Evolutionary conservation across 2,113 vertebrate species (phyloP).

Genomic region (Gnathonemus longibarbis): DNA sequence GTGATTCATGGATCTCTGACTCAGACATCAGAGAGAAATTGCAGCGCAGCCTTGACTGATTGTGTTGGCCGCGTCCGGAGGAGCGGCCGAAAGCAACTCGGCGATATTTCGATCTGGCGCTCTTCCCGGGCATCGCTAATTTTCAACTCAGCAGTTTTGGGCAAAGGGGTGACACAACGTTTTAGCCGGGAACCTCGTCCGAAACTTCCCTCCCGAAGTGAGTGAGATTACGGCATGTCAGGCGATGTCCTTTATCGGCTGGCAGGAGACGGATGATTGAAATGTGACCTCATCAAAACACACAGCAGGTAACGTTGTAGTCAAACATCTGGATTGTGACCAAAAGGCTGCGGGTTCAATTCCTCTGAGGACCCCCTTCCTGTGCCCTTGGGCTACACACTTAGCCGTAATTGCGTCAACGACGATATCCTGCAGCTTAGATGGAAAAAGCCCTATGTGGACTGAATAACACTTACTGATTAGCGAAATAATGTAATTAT

Average conservation of each 20-base stretch:
- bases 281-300: background rate
- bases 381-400: background rate
- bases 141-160: constrained; percentile 21
- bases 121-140: constrained; percentile 16
- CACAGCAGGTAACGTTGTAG: background rate
- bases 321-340: background rate
- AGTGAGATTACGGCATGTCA: background rate
- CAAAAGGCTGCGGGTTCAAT: background rate
- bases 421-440: background rate
- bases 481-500: background rate
- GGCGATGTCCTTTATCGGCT: background rate
- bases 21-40: background rate
- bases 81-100: background rate
- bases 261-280: background rate
- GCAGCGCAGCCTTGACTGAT: background rate
- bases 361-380: background rate
- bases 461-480: background rate
- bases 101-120: constrained; percentile 20
- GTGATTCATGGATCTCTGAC: background rate
- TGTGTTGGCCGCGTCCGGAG: background rate
- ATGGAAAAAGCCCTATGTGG: background rate
- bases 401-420: background rate
- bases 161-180: constrained; percentile 11
- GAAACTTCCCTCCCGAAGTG: background rate
- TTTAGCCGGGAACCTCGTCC: background rate